phyloP scores from a whole-genome alignment of 2,113 vertebrate species.

The Elachura formosa region DNA sequence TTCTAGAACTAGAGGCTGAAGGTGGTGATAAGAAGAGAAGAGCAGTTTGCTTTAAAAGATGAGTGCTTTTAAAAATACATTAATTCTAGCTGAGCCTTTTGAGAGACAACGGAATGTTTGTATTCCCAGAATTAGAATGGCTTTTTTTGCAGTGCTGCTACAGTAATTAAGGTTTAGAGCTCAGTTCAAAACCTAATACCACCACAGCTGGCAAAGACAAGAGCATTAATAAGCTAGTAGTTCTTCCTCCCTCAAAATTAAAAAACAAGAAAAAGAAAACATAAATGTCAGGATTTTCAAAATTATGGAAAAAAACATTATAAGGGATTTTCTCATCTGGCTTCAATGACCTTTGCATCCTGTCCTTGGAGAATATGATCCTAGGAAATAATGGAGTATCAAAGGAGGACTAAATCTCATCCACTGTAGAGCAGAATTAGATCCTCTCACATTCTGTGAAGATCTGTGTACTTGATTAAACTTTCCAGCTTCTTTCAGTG shows the following conservation, averaged over 20 bases:
- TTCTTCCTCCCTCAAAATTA: neutral
- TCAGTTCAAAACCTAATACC: neutral
- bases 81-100: neutral
- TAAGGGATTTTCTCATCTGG: neutral
- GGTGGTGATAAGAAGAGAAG: neutral
- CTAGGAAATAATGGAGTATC: neutral
- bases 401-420: neutral
- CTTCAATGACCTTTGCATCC: neutral
- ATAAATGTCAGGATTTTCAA: neutral
- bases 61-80: neutral
- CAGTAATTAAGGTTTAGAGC: neutral
- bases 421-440: neutral
- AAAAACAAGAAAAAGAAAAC: neutral
- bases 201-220: neutral
- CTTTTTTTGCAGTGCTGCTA: neutral
- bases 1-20: neutral
- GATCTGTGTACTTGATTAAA: neutral
- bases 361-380: neutral
- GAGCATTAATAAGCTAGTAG: neutral
- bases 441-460: neutral
- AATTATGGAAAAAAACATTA: neutral
- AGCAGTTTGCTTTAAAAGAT: neutral
- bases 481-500: neutral
- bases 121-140: neutral
- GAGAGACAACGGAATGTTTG: neutral